Evolutionary conservation across 2,113 vertebrate genomes (phyloP).

Genomic region (Ranitomeya imitator): DNA sequence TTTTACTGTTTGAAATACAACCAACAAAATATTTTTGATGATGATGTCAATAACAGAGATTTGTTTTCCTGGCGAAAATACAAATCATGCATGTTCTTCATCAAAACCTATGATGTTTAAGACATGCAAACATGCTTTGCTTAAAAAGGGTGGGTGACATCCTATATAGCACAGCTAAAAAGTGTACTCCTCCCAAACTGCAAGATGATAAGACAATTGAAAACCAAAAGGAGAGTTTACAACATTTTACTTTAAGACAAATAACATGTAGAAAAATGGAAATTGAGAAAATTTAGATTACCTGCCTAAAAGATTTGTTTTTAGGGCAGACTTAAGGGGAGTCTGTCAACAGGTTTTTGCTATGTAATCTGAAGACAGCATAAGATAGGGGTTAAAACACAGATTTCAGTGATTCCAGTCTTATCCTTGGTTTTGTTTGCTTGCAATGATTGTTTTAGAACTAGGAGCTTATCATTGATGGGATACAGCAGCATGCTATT

Average conservation of each 20-base stretch:
- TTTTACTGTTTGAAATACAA: background rate
- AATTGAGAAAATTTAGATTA: too few species aligned
- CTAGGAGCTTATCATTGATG: too few species aligned
- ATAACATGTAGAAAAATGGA: background rate
- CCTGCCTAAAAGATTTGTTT: too few species aligned
- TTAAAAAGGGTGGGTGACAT: constrained; percentile 36
- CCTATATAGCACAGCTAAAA: constrained; percentile 9
- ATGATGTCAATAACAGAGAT: background rate
- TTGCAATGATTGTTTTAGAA: too few species aligned
- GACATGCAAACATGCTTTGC: background rate
- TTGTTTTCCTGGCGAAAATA: background rate
- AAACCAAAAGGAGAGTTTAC: constrained; percentile 15
- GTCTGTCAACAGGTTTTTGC: too few species aligned
- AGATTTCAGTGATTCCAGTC: too few species aligned
- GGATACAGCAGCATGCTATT: too few species aligned
- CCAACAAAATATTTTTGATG: background rate
- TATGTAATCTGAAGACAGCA: too few species aligned
- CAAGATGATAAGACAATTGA: background rate
- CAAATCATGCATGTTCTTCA: background rate
- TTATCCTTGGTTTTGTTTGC: too few species aligned
- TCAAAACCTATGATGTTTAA: background rate
- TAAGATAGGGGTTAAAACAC: too few species aligned
- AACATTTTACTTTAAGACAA: background rate
- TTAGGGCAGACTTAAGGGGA: too few species aligned
- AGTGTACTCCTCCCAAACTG: constrained; percentile 33